Base-by-base conservation (phyloP, 92 coral and sea anemone genomes). In the Parazoanthus darwini region DNA sequence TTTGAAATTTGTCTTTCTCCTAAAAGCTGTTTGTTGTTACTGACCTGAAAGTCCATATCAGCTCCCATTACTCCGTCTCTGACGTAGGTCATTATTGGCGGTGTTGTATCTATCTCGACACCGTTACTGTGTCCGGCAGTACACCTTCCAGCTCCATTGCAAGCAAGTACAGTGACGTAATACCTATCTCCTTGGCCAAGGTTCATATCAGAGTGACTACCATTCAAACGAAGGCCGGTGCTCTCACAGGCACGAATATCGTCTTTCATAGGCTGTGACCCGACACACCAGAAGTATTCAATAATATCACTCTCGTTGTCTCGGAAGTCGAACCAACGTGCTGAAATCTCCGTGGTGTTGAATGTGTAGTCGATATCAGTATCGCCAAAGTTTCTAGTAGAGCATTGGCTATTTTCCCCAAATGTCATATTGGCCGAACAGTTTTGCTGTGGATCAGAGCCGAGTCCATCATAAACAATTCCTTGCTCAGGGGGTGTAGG, bases 1-100 rank as follows among this genome's bases (percentile, higher is more conserved):
- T 71, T 71, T 26, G 75, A 71, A 71, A 71, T 26, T 26, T 71
- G 75, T 3, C 10, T 0, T 3, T 5, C n/a, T 18, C 35, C 16
- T 46, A 71, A 15, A 36, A 74, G 22, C 26, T 74, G 9, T 16
- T 23, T 43, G 5, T 4, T 8, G n/a, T 20, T 23, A 74, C 92
- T 48, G 80, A 92, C 98, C 98, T 96, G 98, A 67, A 79, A 94
- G 84, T 96, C 98, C 88, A 96, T 96, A 33, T 96, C 98, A 29
- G 98, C 95, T 25, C 98, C 98, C 91, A 94, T 96, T 22, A 96
- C 86, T 29, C 98, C 98, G 87, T 96, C 98, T 78, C 96, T 92
- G 43, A 96, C 98, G 59, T 94, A 94, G 15, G 65, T 77, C 94
- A 96, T 93, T 2, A 82, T 89, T 76, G 98, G 98, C 22, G 98